Evolutionary conservation across 2,888 invertebrate genomes (phyloP).

Genomic region (Bibio marci): DNA sequence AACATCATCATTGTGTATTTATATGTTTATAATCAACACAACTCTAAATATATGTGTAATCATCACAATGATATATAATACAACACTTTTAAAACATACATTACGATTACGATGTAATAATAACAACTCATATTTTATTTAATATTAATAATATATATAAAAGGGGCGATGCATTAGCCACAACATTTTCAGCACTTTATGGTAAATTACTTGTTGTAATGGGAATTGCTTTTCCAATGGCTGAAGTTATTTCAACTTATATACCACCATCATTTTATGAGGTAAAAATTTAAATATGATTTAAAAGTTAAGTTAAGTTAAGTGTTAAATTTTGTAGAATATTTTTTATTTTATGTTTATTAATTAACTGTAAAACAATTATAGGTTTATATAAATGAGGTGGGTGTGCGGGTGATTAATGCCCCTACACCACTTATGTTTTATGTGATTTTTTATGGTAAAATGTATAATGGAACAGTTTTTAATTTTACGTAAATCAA

Average conservation of each 20-base stretch:
- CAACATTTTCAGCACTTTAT: conserved; percentile 81
- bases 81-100: too few relatives aligned
- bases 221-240: conserved; percentile 91
- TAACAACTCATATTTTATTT: neutral
- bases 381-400: too few relatives aligned
- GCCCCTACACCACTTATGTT: too few relatives aligned
- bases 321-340: neutral
- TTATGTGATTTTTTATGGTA: too few relatives aligned
- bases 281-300: conserved; percentile 31
- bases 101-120: neutral
- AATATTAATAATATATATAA: too few relatives aligned
- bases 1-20: neutral
- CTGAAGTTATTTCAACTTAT: conserved; percentile 87
- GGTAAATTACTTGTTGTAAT: conserved; percentile 86
- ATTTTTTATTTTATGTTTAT: neutral
- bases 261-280: conserved; percentile 89
- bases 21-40: neutral
- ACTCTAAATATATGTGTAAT: neutral
- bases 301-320: neutral
- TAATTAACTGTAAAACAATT: too few relatives aligned
- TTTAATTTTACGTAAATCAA: too few relatives aligned
- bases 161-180: conserved; percentile 71
- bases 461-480: too few relatives aligned
- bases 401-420: too few relatives aligned
- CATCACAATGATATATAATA: too few relatives aligned